A percentile compares a stretch with the other conserved stretches of the same genome.
Conservation (phyloP, 2,888 invertebrate genomes). For the Rotaria sp. region DNA sequence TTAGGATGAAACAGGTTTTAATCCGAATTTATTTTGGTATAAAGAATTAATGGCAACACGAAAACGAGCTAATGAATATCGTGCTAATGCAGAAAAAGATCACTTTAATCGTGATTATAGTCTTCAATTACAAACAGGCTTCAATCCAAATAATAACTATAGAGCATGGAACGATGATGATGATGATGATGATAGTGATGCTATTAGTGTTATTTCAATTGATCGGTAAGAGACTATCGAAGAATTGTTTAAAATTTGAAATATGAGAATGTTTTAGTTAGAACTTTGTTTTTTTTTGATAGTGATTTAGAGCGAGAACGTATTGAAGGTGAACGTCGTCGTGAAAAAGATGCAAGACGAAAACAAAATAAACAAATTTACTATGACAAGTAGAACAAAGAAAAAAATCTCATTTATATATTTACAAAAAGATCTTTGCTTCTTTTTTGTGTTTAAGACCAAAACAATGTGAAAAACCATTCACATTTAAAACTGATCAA, state of each 20-base stretch:
- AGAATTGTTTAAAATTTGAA: background rate
- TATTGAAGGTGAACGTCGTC: constrained; percentile 8
- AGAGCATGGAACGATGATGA: background rate
- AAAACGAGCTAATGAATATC: background rate
- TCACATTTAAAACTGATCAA: background rate
- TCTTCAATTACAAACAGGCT: background rate
- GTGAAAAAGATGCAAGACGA: background rate
- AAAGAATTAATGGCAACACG: background rate
- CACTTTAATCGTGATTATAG: background rate
- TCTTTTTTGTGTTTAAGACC: background rate
- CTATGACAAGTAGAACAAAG: background rate
- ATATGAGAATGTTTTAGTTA: too few relatives aligned
- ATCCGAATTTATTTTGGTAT: constrained; percentile 25
- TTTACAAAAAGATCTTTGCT: background rate
- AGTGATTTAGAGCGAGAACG: constrained; percentile 1
- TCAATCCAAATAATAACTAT: background rate
- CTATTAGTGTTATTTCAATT: background rate
- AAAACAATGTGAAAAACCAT: background rate
- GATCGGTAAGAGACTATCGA: background rate
- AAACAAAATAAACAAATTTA: background rate
- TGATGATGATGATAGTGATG: background rate
- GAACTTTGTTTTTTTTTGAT: background rate
- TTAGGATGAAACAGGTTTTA: background rate
- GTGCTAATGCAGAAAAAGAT: background rate
- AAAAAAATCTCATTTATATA: background rate